A percentile compares a stretch with the other conserved stretches of the same genome.
phyloP scores from a whole-genome alignment of 2,797 vertebrate genomes.

The Cirrhinus molitorella region DNA sequence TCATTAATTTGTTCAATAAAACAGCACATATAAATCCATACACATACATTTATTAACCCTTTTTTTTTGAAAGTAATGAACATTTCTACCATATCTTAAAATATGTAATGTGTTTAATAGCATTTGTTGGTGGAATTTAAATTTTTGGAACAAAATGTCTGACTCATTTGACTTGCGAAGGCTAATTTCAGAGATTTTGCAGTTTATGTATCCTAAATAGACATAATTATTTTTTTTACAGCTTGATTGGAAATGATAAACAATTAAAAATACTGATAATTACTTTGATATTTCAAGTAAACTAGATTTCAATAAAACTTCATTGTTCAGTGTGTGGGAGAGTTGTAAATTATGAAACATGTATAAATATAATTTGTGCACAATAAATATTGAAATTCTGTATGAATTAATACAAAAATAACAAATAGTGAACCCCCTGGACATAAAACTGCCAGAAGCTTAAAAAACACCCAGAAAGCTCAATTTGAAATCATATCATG shows the following conservation, averaged over 20 bases:
- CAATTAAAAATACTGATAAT: not conserved
- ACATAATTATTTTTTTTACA: not conserved
- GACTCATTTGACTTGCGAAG: not conserved
- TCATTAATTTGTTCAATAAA: not conserved
- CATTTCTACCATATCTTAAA: not conserved
- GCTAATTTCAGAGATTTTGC: not conserved
- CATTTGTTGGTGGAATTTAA: not conserved
- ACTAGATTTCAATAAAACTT: slow-evolving; percentile 12
- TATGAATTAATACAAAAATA: not conserved
- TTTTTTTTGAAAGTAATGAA: not conserved
- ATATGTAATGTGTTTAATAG: not conserved
- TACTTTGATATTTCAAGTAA: not conserved
- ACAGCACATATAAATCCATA: too few species aligned
- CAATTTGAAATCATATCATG: not conserved
- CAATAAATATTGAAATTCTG: not conserved
- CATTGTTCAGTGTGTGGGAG: not conserved
- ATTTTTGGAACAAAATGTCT: not conserved
- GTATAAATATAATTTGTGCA: not conserved
- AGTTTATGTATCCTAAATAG: not conserved
- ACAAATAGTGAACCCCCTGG: not conserved
- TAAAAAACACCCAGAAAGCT: not conserved
- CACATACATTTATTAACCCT: not conserved
- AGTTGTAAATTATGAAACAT: not conserved
- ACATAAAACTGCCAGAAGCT: not conserved
- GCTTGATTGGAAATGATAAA: not conserved